Percentiles rank a stretch among this genome's conserved stretches.
These are phyloP conservation scores for Sinocyclocheilus anshuiensis DNA, from an alignment of 2,113 vertebrate genomes.

Conservation along the genomic window DNA sequence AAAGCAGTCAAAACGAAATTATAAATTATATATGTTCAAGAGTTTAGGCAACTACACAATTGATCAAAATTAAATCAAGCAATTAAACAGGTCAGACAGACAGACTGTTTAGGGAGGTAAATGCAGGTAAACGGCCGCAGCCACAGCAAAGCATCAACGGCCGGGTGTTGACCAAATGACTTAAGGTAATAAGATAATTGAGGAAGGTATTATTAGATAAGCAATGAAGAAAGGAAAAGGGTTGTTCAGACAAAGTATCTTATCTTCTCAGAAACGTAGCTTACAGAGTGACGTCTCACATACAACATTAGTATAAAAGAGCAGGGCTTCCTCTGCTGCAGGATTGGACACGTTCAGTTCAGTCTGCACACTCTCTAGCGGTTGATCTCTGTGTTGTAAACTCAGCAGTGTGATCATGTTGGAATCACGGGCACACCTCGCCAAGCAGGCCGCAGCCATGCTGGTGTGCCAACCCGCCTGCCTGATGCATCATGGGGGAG, in stretches of 20 bases:
- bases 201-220: constrained; percentile 64
- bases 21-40: background rate
- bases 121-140: constrained; percentile 3
- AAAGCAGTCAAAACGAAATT: no score
- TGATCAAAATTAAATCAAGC: background rate
- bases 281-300: constrained; percentile 65
- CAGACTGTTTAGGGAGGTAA: constrained; percentile 49
- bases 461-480: constrained; percentile 69
- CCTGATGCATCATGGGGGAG: constrained; percentile 68
- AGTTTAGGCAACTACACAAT: background rate
- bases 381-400: background rate
- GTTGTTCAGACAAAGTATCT: constrained; percentile 54
- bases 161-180: constrained; percentile 47
- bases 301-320: constrained; percentile 62
- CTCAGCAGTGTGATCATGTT: constrained; percentile 58
- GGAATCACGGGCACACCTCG: constrained; percentile 68
- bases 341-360: background rate
- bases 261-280: constrained; percentile 64
- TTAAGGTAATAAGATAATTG: constrained; percentile 67
- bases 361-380: constrained; percentile 16
- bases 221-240: constrained; percentile 54
- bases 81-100: background rate
- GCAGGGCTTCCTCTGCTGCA: background rate
- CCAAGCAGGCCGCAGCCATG: constrained; percentile 63
- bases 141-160: background rate